Evolutionary conservation across 2,888 invertebrate genomes (phyloP).

Genomic region (Leptura quadrifasciata): DNA sequence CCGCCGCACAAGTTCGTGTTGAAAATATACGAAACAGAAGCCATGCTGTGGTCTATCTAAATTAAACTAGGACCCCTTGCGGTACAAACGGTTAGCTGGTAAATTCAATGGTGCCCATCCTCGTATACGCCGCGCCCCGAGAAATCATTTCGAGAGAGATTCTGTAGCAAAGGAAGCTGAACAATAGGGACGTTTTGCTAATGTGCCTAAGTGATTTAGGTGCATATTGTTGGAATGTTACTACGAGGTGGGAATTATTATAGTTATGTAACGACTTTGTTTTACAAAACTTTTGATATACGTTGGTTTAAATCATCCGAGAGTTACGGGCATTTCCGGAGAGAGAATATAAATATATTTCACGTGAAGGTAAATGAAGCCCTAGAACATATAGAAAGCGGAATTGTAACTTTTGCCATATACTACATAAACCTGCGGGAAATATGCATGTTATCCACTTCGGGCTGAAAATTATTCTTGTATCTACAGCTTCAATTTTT

Average conservation of each 20-base stretch:
- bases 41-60: slow-evolving; percentile 18
- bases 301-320: slow-evolving; percentile 26
- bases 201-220: slow-evolving; percentile 44
- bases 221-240: slow-evolving; percentile 36
- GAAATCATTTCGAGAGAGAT: slow-evolving; percentile 7
- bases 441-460: neutral
- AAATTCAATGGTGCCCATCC: slow-evolving; percentile 24
- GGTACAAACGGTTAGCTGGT: neutral
- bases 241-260: slow-evolving; percentile 17
- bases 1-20: neutral
- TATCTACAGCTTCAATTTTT: no score
- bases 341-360: slow-evolving; percentile 32
- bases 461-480: no score
- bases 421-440: neutral
- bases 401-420: neutral
- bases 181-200: slow-evolving; percentile 41
- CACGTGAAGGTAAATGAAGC: slow-evolving; percentile 2
- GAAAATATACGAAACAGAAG: slow-evolving; percentile 12
- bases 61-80: slow-evolving; percentile 33
- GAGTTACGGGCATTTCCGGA: slow-evolving; percentile 27
- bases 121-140: neutral
- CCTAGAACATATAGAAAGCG: neutral
- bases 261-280: slow-evolving; percentile 37
- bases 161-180: slow-evolving; percentile 12
- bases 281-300: slow-evolving; percentile 37